Evolutionary conservation across 2,113 vertebrate species (phyloP).

Genomic region (Jaculus jaculus): DNA sequence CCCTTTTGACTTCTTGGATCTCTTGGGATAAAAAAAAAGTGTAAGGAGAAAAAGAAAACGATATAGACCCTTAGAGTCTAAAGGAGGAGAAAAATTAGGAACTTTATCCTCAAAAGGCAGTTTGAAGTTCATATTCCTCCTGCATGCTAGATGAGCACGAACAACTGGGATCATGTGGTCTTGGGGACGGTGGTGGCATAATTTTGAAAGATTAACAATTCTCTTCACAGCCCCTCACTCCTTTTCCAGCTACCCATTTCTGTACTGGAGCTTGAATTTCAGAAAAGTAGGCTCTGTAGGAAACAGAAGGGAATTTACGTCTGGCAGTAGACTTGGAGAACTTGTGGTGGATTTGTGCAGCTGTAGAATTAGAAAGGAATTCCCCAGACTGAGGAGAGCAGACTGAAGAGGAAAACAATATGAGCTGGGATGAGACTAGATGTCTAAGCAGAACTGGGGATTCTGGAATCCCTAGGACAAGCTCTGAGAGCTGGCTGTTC

Average conservation of each 20-base stretch:
- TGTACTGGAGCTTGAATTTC: not conserved
- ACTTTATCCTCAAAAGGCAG: not conserved
- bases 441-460: not conserved
- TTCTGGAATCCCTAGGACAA: no score
- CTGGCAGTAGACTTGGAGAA: not conserved
- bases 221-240: not conserved
- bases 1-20: conserved; percentile 34
- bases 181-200: not conserved
- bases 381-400: not conserved
- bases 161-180: not conserved
- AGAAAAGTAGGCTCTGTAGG: not conserved
- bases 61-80: not conserved
- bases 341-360: not conserved
- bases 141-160: not conserved
- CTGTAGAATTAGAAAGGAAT: not conserved
- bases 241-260: not conserved
- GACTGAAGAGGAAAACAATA: accelerated
- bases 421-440: not conserved
- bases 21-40: not conserved
- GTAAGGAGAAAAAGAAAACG: not conserved
- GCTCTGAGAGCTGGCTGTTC: not conserved
- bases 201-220: not conserved
- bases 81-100: conserved; percentile 28
- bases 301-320: not conserved
- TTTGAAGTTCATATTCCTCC: not conserved